Evolutionary conservation across 2,113 vertebrate species (phyloP), one percentile per base, ranked within the genome.

Genomic region (Guaruba guarouba): DNA sequence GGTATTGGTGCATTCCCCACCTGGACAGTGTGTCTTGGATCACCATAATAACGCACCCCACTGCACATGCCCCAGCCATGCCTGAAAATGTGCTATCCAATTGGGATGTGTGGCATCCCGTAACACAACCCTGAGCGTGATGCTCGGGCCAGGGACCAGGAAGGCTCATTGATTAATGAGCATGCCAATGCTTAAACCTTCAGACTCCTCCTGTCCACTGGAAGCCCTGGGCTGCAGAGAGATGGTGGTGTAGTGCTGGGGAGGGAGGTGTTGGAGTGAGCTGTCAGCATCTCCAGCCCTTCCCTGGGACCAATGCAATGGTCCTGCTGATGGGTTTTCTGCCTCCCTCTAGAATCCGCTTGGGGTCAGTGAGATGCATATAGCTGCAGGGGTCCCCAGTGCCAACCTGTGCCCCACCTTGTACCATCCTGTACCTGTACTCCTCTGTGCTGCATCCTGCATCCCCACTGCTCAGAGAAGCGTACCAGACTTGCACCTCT

Each of bases 21-120:
- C 6, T 0, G 0, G 31, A 37, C 0, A 0, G 1, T 0, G 20
- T 52, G 41, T 17, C 68, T 55, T 6, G 1, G 27, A 78, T 86
- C 46, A 37, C 49, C 6, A 3, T 19, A 55, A 29, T 20, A 39
- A n/a, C 1, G 0, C 43, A 35, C 5, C 57, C 39, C 37, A 22
- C 13, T 51, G 49, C 15, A 25, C 35, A 41, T 62, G 39, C 19
- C 12, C 12, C 6, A 2, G 35, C 0, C 0, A 22, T 61, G 49
- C 33, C 51, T 75, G 76, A 25, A 62, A 37, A 62, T n/a, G 55
- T 67, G 66, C 23, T n/a, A 24, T 0, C 0, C 3, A 2, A 14
- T 1, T 57, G 20, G 55, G 33, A 57, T n/a, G 13, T 57, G 55
- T 57, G 55, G n/a, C 57, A 35, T 86, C 57, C 76, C 48, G 33